These are phyloP conservation scores for Brachyalestes nurse DNA, from an alignment of 2,797 vertebrate species.

Conservation along the genomic window DNA sequence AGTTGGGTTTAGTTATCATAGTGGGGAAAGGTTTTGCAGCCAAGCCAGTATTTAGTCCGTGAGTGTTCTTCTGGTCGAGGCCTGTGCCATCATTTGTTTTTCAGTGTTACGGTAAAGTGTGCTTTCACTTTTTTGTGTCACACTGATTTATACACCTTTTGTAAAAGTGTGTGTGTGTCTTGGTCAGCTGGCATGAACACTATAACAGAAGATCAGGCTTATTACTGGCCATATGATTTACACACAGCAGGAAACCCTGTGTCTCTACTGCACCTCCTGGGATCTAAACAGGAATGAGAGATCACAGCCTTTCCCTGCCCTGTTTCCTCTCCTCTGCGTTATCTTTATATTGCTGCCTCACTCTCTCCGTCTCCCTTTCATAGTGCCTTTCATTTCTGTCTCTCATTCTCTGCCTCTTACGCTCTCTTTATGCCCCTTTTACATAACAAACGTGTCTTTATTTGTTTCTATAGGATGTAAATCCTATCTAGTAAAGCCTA, in stretches of 20 bases:
- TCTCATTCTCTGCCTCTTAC: neutral
- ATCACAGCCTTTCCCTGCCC: slow-evolving; percentile 50
- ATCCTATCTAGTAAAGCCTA: too few relatives aligned
- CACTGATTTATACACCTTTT: neutral
- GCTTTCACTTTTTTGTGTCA: neutral
- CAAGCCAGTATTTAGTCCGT: slow-evolving; percentile 17
- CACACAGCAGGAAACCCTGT: slow-evolving; percentile 45
- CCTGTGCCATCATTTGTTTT: neutral
- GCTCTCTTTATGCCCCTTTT: neutral
- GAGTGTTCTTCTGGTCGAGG: slow-evolving; percentile 15
- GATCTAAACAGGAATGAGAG: slow-evolving; percentile 52
- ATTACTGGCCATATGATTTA: slow-evolving; percentile 47
- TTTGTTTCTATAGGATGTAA: neutral
- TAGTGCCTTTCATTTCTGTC: neutral
- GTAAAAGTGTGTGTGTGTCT: slow-evolving; percentile 13
- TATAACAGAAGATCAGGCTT: slow-evolving; percentile 44
- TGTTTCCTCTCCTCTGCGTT: slow-evolving; percentile 36
- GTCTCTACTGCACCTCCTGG: slow-evolving; percentile 39
- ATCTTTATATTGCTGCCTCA: slow-evolving; percentile 16
- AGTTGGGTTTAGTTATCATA: neutral
- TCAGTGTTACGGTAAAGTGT: too few relatives aligned
- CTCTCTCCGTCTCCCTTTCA: neutral
- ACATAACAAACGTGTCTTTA: neutral
- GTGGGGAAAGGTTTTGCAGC: neutral
- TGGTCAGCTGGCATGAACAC: slow-evolving; percentile 9